Conservation (phyloP, 2,113 vertebrate genomes). For the Antidorcas marsupialis region DNA sequence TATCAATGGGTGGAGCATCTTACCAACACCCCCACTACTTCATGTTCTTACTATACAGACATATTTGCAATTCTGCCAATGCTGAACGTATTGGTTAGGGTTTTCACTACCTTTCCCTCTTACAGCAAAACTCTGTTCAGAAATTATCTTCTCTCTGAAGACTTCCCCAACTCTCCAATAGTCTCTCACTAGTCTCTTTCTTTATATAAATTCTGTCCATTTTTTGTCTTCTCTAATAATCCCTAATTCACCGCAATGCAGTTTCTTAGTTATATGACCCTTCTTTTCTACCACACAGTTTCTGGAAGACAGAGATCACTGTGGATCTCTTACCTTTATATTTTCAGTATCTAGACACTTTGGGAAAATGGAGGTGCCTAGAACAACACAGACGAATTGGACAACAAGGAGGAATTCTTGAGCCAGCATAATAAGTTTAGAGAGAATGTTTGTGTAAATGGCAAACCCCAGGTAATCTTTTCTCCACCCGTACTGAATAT, state of each 20-base stretch:
- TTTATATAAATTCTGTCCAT: neutral
- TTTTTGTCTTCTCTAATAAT: neutral
- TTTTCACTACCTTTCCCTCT: neutral
- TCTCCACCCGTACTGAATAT: neutral
- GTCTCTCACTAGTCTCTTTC: neutral
- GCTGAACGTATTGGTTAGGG: neutral
- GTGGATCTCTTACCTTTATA: neutral
- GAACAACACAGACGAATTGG: neutral
- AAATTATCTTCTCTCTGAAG: neutral
- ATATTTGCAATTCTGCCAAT: neutral
- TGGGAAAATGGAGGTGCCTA: neutral
- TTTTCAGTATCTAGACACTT: neutral
- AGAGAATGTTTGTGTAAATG: neutral
- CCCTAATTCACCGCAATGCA: neutral
- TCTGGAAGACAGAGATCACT: neutral
- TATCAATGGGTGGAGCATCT: neutral
- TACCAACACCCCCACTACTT: neutral
- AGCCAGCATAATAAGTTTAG: neutral
- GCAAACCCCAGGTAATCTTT: neutral
- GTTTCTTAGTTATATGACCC: neutral
- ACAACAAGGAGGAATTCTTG: neutral
- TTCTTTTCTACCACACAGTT: neutral
- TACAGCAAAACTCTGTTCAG: neutral
- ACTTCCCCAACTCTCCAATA: neutral
- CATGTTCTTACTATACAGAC: neutral